These are phyloP conservation scores for Marmota monax DNA, from an alignment of 2,113 vertebrate genomes.

Conservation along the genomic window DNA sequence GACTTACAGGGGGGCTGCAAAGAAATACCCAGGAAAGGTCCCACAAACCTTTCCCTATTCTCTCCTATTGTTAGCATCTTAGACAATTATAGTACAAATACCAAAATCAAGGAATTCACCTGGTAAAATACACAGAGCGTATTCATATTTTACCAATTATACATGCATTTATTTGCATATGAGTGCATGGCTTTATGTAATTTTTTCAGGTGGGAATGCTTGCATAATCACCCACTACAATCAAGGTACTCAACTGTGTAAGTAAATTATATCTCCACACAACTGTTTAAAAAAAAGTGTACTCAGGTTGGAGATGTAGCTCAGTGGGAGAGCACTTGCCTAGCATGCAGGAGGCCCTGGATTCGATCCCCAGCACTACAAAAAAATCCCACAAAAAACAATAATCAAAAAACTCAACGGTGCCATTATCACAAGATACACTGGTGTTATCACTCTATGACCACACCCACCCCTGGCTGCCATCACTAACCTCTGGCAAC, in stretches of 20 bases:
- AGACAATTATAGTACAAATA: background rate
- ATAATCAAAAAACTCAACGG: background rate
- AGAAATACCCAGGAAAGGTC: background rate
- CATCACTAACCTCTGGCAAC: slow-evolving; percentile 2
- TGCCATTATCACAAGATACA: slow-evolving; percentile 35
- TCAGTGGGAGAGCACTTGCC: background rate
- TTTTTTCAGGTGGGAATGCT: slow-evolving; percentile 16
- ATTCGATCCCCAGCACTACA: background rate
- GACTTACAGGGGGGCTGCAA: background rate
- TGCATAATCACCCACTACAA: background rate
- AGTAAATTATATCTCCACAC: slow-evolving; percentile 43
- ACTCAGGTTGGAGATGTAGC: background rate
- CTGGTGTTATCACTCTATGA: background rate
- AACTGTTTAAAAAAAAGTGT: background rate
- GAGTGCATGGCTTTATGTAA: background rate
- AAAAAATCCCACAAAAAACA: background rate
- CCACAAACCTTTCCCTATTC: background rate
- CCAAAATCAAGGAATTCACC: slow-evolving; percentile 37
- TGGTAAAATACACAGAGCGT: background rate
- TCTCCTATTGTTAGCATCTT: background rate
- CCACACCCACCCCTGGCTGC: slow-evolving; percentile 18
- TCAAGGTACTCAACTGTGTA: background rate
- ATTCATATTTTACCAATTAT: background rate
- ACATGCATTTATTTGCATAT: background rate
- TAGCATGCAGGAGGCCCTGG: background rate